Evolutionary conservation across 1,140 invertebrate genomes (phyloP).

Genomic region (Drosophila biarmipes): DNA sequence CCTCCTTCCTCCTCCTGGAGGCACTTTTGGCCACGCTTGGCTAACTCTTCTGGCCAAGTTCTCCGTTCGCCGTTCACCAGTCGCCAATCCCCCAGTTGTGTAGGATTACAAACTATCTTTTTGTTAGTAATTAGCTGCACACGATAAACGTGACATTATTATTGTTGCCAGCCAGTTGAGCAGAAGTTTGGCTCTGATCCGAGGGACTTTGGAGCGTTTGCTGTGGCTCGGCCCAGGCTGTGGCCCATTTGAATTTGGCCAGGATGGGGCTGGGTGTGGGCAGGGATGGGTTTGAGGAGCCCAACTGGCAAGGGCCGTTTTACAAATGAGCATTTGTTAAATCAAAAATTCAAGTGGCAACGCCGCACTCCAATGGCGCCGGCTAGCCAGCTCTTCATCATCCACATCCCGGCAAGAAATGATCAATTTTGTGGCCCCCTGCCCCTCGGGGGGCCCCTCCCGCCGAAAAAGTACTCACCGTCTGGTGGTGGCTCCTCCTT

Average conservation of each 20-base stretch:
- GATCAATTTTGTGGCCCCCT: constrained; percentile 47
- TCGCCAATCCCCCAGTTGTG: constrained; percentile 32
- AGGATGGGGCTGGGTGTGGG: background rate
- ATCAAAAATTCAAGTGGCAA: constrained; percentile 83
- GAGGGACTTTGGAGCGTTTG: constrained; percentile 9
- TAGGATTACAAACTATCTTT: constrained; percentile 82
- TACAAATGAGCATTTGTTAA: constrained; percentile 82
- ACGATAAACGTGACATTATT: constrained; percentile 83
- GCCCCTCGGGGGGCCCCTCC: background rate
- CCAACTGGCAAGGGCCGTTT: constrained; percentile 46
- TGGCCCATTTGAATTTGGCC: constrained; percentile 63
- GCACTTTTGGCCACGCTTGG: constrained; percentile 75
- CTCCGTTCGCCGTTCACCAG: constrained; percentile 7
- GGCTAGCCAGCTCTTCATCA: constrained; percentile 12
- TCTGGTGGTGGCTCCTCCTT: constrained; percentile 54
- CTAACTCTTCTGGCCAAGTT: constrained; percentile 40
- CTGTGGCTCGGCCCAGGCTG: background rate
- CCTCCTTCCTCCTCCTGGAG: constrained; percentile 33
- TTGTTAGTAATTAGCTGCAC: constrained; percentile 83
- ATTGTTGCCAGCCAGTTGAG: constrained; percentile 71
- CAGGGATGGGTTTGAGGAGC: background rate
- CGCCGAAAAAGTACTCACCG: constrained; percentile 1
- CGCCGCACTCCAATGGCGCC: constrained; percentile 74
- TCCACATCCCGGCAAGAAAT: constrained; percentile 41
- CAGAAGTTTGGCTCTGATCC: constrained; percentile 55